Percentiles rank a stretch among this genome's conserved stretches.
phyloP scores from a whole-genome alignment of 2,113 vertebrate species.

The Nicator chloris region DNA sequence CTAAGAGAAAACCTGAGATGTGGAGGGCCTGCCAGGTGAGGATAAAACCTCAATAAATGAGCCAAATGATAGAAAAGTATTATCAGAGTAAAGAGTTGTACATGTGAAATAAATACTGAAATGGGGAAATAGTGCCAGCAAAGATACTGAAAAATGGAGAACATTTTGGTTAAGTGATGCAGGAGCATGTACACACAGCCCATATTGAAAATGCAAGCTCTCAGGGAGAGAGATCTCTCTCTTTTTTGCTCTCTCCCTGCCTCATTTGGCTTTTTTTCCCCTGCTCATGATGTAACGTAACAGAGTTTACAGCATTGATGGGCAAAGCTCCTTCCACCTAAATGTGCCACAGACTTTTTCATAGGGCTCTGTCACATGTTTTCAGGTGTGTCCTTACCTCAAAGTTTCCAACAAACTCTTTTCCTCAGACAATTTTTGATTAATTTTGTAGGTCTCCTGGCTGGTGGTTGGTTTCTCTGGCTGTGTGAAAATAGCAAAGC shows the following conservation, averaged over 20 bases:
- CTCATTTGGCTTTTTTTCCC: not conserved
- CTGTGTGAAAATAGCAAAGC: not conserved
- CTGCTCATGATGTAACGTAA: not conserved
- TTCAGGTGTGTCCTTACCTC: not conserved
- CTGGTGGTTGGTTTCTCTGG: not conserved
- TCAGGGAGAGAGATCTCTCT: not conserved
- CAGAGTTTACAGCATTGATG: not conserved
- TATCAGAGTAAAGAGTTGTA: not conserved
- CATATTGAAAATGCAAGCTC: not conserved
- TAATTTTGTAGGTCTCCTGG: not conserved
- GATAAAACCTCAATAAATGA: not conserved
- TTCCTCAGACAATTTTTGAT: not conserved
- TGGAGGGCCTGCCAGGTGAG: not conserved
- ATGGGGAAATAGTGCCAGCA: not conserved
- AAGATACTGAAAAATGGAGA: not conserved
- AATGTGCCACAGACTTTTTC: not conserved
- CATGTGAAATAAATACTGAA: not conserved
- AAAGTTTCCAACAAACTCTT: not conserved
- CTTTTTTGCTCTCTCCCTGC: not conserved
- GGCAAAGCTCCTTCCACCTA: not conserved
- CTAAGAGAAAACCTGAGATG: not conserved
- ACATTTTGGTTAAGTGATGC: not conserved
- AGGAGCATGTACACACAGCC: not conserved
- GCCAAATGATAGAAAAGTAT: slow-evolving; percentile 7
- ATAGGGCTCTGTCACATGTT: not conserved